Evolutionary conservation across 2,888 invertebrate species (phyloP), one percentile per base, ranked within the genome.

Genomic region (Ypsolopha sequella): DNA sequence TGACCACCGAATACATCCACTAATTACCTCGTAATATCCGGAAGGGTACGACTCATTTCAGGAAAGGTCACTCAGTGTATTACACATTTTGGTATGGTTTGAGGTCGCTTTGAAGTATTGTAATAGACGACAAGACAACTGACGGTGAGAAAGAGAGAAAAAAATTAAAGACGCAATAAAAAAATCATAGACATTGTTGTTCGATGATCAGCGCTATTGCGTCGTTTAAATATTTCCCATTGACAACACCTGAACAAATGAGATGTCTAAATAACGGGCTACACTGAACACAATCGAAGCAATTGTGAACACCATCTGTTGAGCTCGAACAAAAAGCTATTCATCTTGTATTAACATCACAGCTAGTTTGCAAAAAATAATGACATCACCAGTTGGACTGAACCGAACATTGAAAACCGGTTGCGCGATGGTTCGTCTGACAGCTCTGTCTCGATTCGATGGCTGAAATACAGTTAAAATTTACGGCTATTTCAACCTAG

Each of bases 291-390:
- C 67, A 71, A 74, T 76, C 66, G 65, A 70, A 68, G 62, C 64
- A 33, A 66, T 72, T 75, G 68, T 67, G 62, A 57, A 58, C 62
- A 73, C 68, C 69, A 76, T 75, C 70, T 75, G 73, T 68, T 65
- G 69, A 71, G 59, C 67, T 59, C 64, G 64, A 71, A 76, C 75
- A 81, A 82, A 81, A 80, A 80, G 66, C 70, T 68, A 72, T 73
- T 71, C 73, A 73, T 73, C 70, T 76, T 69, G 60, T 73, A 74
- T 76, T 73, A 76, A 69, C 69, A 65, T 73, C 68, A 64, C 71
- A 53, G 63, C 67, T 66, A 62, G 60, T 60, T 60, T 54, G 68
- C 76, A 77, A 78, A 80, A 80, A 82, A 73, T 64, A 62, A 76
- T 81, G 77, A 80, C 76, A 77, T 79, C 82, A 80, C 67, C 60